Evolutionary conservation across 2,797 vertebrate genomes (phyloP).

Genomic region (Champsocephalus esox): DNA sequence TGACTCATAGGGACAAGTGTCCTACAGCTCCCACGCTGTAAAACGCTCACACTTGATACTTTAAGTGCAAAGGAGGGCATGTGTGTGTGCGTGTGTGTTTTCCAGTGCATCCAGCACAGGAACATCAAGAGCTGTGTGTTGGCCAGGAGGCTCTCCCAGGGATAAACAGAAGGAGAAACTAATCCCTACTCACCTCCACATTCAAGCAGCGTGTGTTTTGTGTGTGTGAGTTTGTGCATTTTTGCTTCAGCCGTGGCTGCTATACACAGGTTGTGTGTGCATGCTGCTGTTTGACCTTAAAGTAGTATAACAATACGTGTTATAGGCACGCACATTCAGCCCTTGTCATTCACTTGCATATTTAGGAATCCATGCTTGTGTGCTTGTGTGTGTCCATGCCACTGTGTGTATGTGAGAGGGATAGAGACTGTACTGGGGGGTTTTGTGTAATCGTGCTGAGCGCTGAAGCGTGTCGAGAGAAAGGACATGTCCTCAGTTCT

Average conservation of each 20-base stretch:
- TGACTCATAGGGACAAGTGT: slow-evolving; percentile 49
- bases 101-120: slow-evolving; percentile 66
- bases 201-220: slow-evolving; percentile 50
- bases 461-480: slow-evolving; percentile 77
- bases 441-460: slow-evolving; percentile 83
- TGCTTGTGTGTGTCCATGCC: slow-evolving; percentile 21
- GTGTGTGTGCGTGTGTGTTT: slow-evolving; percentile 29
- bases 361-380: slow-evolving; percentile 52
- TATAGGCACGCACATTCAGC: slow-evolving; percentile 51
- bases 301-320: slow-evolving; percentile 51
- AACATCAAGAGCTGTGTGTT: slow-evolving; percentile 77
- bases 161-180: slow-evolving; percentile 74
- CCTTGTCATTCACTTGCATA: slow-evolving; percentile 66
- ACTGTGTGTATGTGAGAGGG: slow-evolving; percentile 27
- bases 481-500: slow-evolving; percentile 82
- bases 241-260: slow-evolving; percentile 25
- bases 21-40: slow-evolving; percentile 50
- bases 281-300: slow-evolving; percentile 60
- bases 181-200: slow-evolving; percentile 71
- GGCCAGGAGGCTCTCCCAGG: slow-evolving; percentile 74
- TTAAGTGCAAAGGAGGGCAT: slow-evolving; percentile 24
- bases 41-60: slow-evolving; percentile 42
- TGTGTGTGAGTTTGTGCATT: slow-evolving; percentile 20
- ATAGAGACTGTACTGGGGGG: slow-evolving; percentile 66
- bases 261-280: slow-evolving; percentile 45